phyloP scores from a whole-genome alignment of 2,797 vertebrate genomes.

The Enteromius treurensis region DNA sequence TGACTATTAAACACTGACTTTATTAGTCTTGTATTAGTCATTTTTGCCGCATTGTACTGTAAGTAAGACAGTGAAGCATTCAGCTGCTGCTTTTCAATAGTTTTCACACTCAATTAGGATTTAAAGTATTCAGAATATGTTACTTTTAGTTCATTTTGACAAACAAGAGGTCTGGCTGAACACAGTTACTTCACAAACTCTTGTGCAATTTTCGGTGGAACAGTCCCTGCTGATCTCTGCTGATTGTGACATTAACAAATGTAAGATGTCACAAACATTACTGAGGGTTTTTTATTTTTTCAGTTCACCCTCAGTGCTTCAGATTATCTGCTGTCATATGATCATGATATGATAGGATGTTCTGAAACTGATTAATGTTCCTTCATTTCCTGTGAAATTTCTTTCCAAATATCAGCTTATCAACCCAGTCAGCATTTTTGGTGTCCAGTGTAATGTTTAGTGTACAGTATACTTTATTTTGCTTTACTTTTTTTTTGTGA shows the following conservation, averaged over 20 bases:
- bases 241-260: constrained; percentile 28
- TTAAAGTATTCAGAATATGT: background rate
- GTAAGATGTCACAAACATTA: background rate
- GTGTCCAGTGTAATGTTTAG: background rate
- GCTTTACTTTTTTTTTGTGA: background rate
- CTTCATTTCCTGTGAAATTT: constrained; percentile 19
- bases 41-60: background rate
- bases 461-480: background rate
- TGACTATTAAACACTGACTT: background rate
- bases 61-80: background rate
- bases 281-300: background rate
- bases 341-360: constrained; percentile 43
- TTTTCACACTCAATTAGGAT: background rate
- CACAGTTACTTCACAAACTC: constrained; percentile 20
- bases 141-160: constrained; percentile 6
- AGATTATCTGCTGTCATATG: constrained; percentile 30
- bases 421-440: background rate
- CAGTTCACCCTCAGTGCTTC: background rate
- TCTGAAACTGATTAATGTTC: constrained; percentile 38
- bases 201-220: constrained; percentile 22
- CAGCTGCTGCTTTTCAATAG: background rate
- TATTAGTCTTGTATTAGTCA: too few relatives aligned
- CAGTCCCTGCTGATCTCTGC: constrained; percentile 8
- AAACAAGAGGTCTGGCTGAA: constrained; percentile 28
- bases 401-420: constrained; percentile 2